phyloP scores from a whole-genome alignment of 2,888 invertebrate genomes.

The Apotomis turbidana region DNA sequence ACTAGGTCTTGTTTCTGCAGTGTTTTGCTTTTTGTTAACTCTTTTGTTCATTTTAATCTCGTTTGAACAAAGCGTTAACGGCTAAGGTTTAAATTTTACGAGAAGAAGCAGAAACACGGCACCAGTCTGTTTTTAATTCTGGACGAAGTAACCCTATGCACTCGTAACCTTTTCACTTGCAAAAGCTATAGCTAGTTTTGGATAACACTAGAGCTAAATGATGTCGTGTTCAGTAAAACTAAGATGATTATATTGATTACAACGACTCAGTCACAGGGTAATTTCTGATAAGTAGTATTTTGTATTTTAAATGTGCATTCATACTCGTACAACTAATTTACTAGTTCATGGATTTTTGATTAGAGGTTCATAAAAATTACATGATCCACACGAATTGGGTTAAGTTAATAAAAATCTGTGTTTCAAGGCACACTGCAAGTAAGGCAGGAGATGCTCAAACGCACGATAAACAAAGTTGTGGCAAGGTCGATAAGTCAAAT shows the following conservation, averaged over 20 bases:
- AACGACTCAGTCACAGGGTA: not conserved
- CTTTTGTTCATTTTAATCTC: constrained; percentile 32
- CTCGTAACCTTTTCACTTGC: no score
- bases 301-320: not conserved
- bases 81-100: not conserved
- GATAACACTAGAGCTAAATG: no score
- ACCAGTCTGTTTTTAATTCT: not conserved
- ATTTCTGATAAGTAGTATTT: not conserved
- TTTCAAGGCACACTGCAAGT: no score
- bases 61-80: constrained; percentile 32
- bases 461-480: no score
- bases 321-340: no score
- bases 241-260: no score
- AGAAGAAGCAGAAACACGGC: not conserved
- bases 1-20: constrained; percentile 28
- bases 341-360: not conserved
- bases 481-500: no score
- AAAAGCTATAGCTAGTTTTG: no score
- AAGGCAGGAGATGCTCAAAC: no score
- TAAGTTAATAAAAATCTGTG: no score
- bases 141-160: no score
- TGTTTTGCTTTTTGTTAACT: constrained; percentile 27
- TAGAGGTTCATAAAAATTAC: not conserved
- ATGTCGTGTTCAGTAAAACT: no score
- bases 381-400: not conserved